Evolutionary conservation across 2,797 vertebrate species (phyloP).

Genomic region (Labeo calbasu): DNA sequence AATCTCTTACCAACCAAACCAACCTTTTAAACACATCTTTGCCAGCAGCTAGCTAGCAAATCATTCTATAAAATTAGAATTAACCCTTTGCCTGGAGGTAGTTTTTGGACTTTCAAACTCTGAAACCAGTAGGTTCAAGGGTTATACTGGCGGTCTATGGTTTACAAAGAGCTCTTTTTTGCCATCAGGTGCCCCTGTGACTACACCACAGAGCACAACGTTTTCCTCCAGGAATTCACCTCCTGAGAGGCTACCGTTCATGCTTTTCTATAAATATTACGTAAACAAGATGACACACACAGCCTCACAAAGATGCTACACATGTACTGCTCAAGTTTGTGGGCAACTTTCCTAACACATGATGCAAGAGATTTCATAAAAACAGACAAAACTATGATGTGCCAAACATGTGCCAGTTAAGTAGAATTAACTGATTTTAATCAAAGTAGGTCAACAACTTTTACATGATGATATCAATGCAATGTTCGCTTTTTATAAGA

Average conservation of each 20-base stretch:
- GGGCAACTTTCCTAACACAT: conserved; percentile 36
- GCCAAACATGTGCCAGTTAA: neutral
- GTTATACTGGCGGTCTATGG: conserved; percentile 43
- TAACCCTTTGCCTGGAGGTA: neutral
- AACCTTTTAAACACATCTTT: neutral
- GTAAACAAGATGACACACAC: conserved; percentile 60
- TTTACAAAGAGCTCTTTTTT: conserved; percentile 63
- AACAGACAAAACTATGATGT: neutral
- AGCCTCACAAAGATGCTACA: conserved; percentile 26
- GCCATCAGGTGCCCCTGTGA: neutral
- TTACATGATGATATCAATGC: neutral
- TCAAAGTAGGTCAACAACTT: neutral
- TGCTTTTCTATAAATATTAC: conserved; percentile 70
- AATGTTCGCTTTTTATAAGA: neutral
- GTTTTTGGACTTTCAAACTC: conserved; percentile 21
- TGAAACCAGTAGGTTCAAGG: conserved; percentile 16
- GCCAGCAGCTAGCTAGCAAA: neutral
- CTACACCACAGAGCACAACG: conserved; percentile 41
- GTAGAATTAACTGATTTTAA: neutral
- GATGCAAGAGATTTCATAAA: conserved; percentile 50
- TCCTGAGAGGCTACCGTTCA: conserved; percentile 65
- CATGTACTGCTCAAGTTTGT: conserved; percentile 59
- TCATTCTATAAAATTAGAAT: neutral
- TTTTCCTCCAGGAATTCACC: conserved; percentile 67
- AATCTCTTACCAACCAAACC: neutral